Base-by-base conservation (phyloP, 2,888 invertebrate genomes). In the Dasypolia templi region DNA sequence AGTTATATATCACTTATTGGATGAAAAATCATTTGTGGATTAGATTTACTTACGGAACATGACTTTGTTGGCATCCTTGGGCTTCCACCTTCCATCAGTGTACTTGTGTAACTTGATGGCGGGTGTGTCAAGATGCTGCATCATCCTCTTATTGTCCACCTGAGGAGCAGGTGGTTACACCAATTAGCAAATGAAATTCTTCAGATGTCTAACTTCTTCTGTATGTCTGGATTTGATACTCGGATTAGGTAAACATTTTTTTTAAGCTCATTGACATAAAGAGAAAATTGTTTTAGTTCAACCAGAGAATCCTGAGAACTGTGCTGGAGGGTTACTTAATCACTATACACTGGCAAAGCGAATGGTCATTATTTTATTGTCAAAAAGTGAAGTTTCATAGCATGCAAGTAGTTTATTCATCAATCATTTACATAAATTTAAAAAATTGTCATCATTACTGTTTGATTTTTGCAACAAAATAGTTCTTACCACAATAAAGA, bases 131-230 rank as follows among this genome's bases (percentile, higher is more conserved):
- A 98, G 96, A 74, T 97, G 96, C 76, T 97, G 95, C 58, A 97
- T 97, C 86, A 99, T 93, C 89, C 97, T 97, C 87, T 97, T 97
- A 90, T 99, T 99, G 91, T 99, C 98, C 74, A 99, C 97, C 98
- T 98, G 91, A 32, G 3, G 5, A 74, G 3, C 17, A 68, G 12
- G n/a, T 17, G 0, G 6, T 64, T 19, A n/a, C 12, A 64, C 0
- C 0, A 32, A 49, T 64, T 49, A 64, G 17, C 5, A n/a, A 46
- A 46, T 5, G 0, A 49, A 32, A 32, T 49, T 32, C 3, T 49
- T 39, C 9, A 35, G n/a, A 59, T 59, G 9, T 39, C 39, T 22
- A 35, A 14, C n/a, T 59, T 14, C 12, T 35, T 39, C 26, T 12
- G 9, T 29, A 39, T 29, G 29, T 29, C 22, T 32, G 32, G n/a